A percentile compares a stretch with the other conserved stretches of the same genome.
These are phyloP conservation scores for Ptyas mucosa DNA, from an alignment of 2,113 vertebrate species.

Conservation along the genomic window DNA sequence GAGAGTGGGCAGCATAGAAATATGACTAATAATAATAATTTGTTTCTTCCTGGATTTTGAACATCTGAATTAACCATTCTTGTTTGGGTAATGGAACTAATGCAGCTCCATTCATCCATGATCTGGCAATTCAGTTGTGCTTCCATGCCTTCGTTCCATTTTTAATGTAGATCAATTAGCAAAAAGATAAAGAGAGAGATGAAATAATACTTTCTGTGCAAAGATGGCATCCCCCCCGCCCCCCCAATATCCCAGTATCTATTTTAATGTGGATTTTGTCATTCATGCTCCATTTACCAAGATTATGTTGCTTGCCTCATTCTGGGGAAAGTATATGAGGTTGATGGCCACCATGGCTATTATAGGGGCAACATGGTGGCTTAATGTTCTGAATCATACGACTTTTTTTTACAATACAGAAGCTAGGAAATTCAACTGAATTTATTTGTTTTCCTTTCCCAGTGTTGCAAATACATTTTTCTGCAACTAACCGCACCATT, in stretches of 20 bases:
- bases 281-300: neutral
- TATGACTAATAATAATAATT: no score
- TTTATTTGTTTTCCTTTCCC: neutral
- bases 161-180: neutral
- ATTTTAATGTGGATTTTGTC: neutral
- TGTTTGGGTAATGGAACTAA: neutral
- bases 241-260: neutral
- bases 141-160: neutral
- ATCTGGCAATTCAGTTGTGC: neutral
- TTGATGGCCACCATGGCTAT: neutral
- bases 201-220: neutral
- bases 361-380: no score
- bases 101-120: neutral
- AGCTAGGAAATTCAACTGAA: neutral
- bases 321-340: neutral
- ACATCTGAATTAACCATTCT: neutral
- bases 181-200: no score
- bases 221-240: neutral
- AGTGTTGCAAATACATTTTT: neutral
- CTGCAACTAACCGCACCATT: neutral
- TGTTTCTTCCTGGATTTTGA: neutral
- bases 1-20: no score
- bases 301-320: neutral
- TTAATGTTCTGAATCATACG: neutral
- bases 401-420: neutral